These are phyloP conservation scores for Popillia japonica DNA, from an alignment of 1,140 invertebrate genomes.

Conservation along the genomic window DNA sequence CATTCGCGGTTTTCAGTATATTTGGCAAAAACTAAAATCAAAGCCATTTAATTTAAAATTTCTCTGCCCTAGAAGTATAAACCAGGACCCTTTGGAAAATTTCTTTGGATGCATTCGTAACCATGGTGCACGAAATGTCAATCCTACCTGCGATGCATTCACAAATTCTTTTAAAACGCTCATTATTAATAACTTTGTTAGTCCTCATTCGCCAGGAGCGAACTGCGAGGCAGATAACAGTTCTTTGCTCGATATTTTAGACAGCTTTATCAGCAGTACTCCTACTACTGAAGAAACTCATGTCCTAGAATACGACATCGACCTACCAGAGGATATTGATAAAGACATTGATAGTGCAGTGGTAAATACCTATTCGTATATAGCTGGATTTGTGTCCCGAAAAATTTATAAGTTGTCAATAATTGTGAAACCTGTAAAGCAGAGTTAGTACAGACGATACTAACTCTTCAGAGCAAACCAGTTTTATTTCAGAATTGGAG, in stretches of 20 bases:
- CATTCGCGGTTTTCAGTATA: slow-evolving; percentile 31
- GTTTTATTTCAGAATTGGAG: neutral
- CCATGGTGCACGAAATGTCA: slow-evolving; percentile 41
- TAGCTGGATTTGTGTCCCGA: neutral
- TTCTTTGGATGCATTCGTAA: slow-evolving; percentile 43
- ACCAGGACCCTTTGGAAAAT: slow-evolving; percentile 45
- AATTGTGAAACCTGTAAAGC: neutral
- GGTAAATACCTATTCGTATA: neutral
- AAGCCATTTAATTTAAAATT: slow-evolving; percentile 34
- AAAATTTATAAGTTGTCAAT: neutral
- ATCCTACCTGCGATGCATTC: slow-evolving; percentile 40
- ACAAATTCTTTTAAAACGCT: slow-evolving; percentile 40
- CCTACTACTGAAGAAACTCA: neutral
- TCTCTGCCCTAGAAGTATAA: slow-evolving; percentile 41
- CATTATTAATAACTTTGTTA: slow-evolving; percentile 24
- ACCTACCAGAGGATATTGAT: neutral
- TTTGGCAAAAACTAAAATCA: slow-evolving; percentile 39
- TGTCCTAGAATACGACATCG: neutral
- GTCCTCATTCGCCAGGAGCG: slow-evolving; percentile 27
- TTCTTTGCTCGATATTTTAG: neutral
- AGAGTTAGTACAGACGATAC: neutral
- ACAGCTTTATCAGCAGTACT: neutral
- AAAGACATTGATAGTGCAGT: neutral
- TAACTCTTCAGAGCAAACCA: neutral
- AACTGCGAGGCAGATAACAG: slow-evolving; percentile 30